Evolutionary conservation across 30 jellyfish, hydroid and myxozoan species (phyloP), one percentile per base, ranked within the genome.

Genomic region (Aurelia aurita complex sp. Pacific): DNA sequence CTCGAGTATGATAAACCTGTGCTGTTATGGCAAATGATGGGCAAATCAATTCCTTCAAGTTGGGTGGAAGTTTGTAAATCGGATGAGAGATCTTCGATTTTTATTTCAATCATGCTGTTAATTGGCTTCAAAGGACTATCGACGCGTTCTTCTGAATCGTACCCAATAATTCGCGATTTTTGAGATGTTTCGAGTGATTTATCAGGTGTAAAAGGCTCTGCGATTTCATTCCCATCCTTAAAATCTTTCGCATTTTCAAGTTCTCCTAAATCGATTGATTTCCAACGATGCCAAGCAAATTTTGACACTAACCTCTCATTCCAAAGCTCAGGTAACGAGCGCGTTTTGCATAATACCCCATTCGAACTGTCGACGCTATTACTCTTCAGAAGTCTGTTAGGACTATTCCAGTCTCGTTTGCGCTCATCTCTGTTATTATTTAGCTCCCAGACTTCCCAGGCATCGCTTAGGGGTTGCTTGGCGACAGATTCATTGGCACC

Each of bases 361-460:
- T 61, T 23, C 32, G 36, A 61, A 10, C 70, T n/a, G 2, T 61
- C 36, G 36, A 11, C 10, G 15, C 70, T 61, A 61, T 61, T 61
- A 8, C 36, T 61, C 36, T 23, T 61, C 10, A 61, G 10, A 23
- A 61, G 40, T 59, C 80, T 16, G n/a, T 79, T 79, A 5, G 89
- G 89, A 33, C 89, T 79, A 53, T 79, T 79, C 89, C 89, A 79
- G 23, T 79, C 89, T 46, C 67, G 66, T 51, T 33, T 79, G 63
- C 64, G 34, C n/a, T 81, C 90, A 55, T 69, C 57, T 29, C 54
- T 35, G 53, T 69, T 57, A 62, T 81, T 81, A 18, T 69, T 81
- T 13, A 81, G 77, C n/a, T 81, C 83, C 90, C 90, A 81, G 60
- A 81, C 77, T 67, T 81, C 90, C 90, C 90, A 81, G 10, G 53